Evolutionary conservation across 2,797 vertebrate species (phyloP).

Genomic region (Oreonectes daqikongensis): DNA sequence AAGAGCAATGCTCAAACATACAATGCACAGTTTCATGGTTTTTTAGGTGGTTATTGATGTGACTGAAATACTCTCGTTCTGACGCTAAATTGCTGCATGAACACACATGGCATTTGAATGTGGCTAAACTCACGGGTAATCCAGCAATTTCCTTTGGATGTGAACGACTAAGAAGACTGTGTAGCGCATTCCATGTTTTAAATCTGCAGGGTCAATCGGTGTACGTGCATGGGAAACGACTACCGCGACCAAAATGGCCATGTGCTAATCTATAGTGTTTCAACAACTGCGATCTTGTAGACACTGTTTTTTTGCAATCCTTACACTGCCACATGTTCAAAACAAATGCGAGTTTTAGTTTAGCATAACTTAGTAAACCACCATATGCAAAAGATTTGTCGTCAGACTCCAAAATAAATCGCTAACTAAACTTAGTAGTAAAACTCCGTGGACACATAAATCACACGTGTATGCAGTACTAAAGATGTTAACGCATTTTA

Average conservation of each 20-base stretch:
- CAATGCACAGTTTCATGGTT: too few species aligned
- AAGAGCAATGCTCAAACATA: not conserved
- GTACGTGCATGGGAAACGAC: not conserved
- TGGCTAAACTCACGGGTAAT: not conserved
- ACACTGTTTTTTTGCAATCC: slow-evolving; percentile 1
- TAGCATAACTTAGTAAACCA: too few species aligned
- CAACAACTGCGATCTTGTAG: not conserved
- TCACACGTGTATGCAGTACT: too few species aligned
- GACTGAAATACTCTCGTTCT: not conserved
- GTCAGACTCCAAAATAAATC: too few species aligned
- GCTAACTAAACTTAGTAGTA: too few species aligned
- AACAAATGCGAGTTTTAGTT: too few species aligned
- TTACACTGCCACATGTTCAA: not conserved
- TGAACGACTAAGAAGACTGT: not conserved
- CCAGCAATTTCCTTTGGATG: not conserved
- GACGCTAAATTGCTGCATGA: not conserved
- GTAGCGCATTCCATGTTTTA: slow-evolving; percentile 13
- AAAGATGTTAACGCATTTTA: too few species aligned
- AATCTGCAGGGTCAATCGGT: not conserved
- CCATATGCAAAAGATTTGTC: too few species aligned
- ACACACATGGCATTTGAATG: not conserved
- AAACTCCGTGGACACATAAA: too few species aligned
- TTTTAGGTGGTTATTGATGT: too few species aligned
- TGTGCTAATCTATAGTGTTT: slow-evolving; percentile 6
- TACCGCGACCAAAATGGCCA: not conserved